Conservation (phyloP, 2,888 invertebrate species). For the Trypoxylon attenuatum region DNA sequence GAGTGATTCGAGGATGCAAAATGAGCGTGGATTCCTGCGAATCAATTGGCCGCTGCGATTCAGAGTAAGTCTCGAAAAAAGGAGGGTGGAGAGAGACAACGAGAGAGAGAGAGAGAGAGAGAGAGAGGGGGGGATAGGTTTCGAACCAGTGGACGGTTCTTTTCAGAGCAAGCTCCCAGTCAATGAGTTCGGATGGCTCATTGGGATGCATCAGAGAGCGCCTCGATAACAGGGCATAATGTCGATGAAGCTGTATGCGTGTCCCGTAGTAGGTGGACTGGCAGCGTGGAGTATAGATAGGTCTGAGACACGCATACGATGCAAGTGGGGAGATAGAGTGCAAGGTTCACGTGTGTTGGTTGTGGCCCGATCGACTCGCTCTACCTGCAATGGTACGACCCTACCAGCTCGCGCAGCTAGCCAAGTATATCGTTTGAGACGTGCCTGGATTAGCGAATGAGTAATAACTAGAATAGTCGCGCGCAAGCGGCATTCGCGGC, state of each 20-base stretch:
- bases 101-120: too few species aligned
- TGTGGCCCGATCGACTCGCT: too few species aligned
- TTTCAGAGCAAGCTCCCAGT: conserved; percentile 26
- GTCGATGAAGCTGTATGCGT: too few species aligned
- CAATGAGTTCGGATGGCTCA: conserved; percentile 37
- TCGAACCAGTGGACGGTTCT: conserved; percentile 14
- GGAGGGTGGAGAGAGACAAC: neutral
- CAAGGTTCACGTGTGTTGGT: too few species aligned
- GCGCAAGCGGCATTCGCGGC: too few species aligned
- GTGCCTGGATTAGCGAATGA: conserved; percentile 70
- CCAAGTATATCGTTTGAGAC: conserved; percentile 67
- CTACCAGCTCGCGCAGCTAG: conserved; percentile 37
- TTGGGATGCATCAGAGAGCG: conserved; percentile 42
- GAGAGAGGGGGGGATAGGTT: neutral
- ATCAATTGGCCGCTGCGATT: too few species aligned
- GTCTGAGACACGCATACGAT: too few species aligned
- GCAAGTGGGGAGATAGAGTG: too few species aligned
- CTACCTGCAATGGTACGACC: conserved; percentile 8
- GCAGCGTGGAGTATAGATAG: too few species aligned
- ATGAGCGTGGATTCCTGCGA: too few species aligned
- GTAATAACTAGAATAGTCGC: conserved; percentile 68
- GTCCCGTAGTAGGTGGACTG: too few species aligned
- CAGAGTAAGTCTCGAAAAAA: neutral
- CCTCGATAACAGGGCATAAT: conserved; percentile 49
- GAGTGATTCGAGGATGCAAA: too few species aligned